Conservation (phyloP, 92 coral and sea anemone genomes). For the Paramuricea clavata region DNA sequence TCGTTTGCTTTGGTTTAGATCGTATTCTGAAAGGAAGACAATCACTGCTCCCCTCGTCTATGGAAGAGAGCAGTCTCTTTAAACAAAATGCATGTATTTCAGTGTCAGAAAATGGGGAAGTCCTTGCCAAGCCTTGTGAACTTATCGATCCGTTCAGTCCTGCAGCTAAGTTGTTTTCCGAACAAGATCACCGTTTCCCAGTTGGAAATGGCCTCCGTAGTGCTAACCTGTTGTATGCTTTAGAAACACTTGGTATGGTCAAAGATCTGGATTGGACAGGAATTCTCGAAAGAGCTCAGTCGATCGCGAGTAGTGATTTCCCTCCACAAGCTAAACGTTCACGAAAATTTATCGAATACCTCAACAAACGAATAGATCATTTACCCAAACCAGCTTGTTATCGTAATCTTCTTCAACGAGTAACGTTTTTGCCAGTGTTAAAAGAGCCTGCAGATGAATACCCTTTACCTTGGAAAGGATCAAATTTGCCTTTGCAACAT, state of each 20-base stretch:
- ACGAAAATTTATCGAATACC: conserved; percentile 62
- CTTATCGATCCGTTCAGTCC: conserved; percentile 71
- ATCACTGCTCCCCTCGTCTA: too few relatives aligned
- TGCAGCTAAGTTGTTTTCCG: conserved; percentile 74
- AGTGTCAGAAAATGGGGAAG: conserved; percentile 48
- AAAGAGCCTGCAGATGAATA: conserved; percentile 59
- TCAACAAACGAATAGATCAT: conserved; percentile 53
- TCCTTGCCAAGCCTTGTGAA: conserved; percentile 69
- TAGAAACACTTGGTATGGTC: conserved; percentile 78
- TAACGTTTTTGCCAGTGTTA: conserved; percentile 75
- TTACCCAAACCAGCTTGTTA: neutral
- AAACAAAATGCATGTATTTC: conserved; percentile 73
- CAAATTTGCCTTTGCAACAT: neutral
- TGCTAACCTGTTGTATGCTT: conserved; percentile 71
- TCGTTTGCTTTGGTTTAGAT: conserved; percentile 64
- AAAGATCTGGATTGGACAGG: conserved; percentile 73
- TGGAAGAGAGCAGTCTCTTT: conserved; percentile 47
- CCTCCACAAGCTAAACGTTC: conserved; percentile 58
- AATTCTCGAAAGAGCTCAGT: conserved; percentile 74
- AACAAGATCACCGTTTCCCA: conserved; percentile 79
- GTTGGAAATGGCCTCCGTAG: conserved; percentile 70
- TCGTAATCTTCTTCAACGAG: neutral
- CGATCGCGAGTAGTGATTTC: conserved; percentile 64
- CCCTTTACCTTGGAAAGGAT: conserved; percentile 78
- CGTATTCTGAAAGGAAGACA: conserved; percentile 8